Percentiles rank a stretch among this genome's conserved stretches.
Evolutionary conservation across 2,113 vertebrate genomes (phyloP).

Genomic region (Myxocyprinus asiaticus): DNA sequence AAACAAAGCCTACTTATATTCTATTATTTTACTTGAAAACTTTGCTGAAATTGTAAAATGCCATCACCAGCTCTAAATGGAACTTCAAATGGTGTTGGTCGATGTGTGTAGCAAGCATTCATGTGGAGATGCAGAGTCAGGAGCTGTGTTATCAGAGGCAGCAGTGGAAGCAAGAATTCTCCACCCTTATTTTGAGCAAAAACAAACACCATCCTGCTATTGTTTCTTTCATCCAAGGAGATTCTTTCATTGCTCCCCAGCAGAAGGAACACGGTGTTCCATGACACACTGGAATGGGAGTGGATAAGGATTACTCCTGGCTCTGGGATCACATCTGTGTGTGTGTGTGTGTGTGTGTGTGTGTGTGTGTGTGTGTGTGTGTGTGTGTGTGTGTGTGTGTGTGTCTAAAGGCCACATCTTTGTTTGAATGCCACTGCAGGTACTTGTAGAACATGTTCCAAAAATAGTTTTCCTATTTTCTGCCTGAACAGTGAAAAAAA

Average conservation of each 20-base stretch:
- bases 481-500: slow-evolving; percentile 59
- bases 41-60: background rate
- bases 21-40: background rate
- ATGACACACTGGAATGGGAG: slow-evolving; percentile 14
- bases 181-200: slow-evolving; percentile 6
- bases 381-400: no score
- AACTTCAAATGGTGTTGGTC: background rate
- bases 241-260: slow-evolving; percentile 15
- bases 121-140: background rate
- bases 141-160: background rate
- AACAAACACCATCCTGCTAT: slow-evolving; percentile 16
- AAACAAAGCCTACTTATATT: no score
- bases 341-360: no score
- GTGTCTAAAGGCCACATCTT: background rate
- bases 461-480: slow-evolving; percentile 64
- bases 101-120: background rate
- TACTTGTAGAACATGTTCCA: slow-evolving; percentile 56
- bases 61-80: background rate
- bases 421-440: slow-evolving; percentile 52
- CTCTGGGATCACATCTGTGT: background rate
- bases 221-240: slow-evolving; percentile 27
- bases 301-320: background rate
- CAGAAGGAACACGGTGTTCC: slow-evolving; percentile 35
- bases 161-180: background rate
- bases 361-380: background rate